A percentile compares a stretch with the other conserved stretches of the same genome.
Evolutionary conservation across 2,113 vertebrate genomes (phyloP).

Genomic region (Vulpes lagopus): DNA sequence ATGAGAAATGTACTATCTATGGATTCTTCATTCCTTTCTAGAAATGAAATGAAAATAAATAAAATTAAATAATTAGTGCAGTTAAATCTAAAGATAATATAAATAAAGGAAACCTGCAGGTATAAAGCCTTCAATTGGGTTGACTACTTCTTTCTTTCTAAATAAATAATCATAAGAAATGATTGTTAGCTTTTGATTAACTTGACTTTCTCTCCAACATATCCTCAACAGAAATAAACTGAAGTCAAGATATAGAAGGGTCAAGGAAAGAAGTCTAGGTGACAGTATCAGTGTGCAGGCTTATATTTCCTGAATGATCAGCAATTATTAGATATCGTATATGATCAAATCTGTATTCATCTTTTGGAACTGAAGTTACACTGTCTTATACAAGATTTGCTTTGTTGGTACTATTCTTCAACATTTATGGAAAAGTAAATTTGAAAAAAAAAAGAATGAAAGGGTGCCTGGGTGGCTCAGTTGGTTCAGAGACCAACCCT

Average conservation of each 20-base stretch:
- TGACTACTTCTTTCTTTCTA: constrained; percentile 52
- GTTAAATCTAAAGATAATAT: neutral
- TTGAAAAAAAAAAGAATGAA: neutral
- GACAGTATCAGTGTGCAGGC: no score
- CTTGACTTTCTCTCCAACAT: neutral
- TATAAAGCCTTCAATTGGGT: neutral
- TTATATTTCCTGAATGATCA: neutral
- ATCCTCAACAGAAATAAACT: neutral
- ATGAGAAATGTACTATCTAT: neutral
- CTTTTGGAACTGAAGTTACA: neutral
- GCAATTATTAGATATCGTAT: neutral
- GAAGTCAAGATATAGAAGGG: neutral
- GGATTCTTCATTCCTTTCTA: neutral
- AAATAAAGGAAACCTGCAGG: constrained; percentile 2
- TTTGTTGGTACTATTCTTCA: constrained; percentile 35
- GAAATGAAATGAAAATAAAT: neutral
- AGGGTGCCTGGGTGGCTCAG: neutral
- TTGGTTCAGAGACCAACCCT: neutral
- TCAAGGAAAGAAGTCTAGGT: neutral
- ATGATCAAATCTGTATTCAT: neutral
- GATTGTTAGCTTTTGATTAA: constrained; percentile 36
- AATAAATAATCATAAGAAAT: constrained; percentile 22
- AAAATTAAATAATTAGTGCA: constrained; percentile 6
- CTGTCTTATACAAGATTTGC: neutral
- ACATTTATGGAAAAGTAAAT: neutral